Base-by-base conservation (phyloP, 2,797 vertebrate species). In the Florisuga fusca region DNA sequence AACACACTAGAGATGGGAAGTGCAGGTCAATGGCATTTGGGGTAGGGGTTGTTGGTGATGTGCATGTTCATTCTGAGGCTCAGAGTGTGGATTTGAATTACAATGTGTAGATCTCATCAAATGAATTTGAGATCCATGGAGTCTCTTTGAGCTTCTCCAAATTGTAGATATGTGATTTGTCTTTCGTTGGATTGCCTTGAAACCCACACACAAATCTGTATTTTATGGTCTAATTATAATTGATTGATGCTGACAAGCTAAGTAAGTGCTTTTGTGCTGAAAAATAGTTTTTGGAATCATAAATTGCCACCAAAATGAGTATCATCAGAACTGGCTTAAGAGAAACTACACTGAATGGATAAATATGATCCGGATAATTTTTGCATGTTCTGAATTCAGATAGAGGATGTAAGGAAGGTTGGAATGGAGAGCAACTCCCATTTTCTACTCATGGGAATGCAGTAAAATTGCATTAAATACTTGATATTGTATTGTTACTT, bases 11-110 rank as follows among this genome's bases (percentile, higher is more conserved):
- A 53, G 34, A 5, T 34, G 22, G 45, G 15, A 34, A 50, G 26
- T 12, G 4, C 8, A 68, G 10, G 7, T 58, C 33, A 3, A 3
- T 23, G 12, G 6, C 12, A 11, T 4, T 0, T 6, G 7, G 10
- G 26, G 1, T 4, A 1, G 3, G 1, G 2, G 7, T 31, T 53
- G 23, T 48, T 25, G 25, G 14, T 21, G n/a, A 6, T 53, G 21
- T n/a, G n/a, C n/a, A n/a, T n/a, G 84, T 48, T 63, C 76, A 15
- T 34, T 71, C 31, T 67, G 69, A 67, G 19, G 80, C 53, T 31
- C 38, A 62, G 31, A 61, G 3, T 0, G 0, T 90, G 3, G 21
- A 58, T 73, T 93, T 91, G 6, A 71, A 63, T 38, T 77, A 16
- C 12, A 54, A 15, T 43, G 11, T 46, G 23, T 14, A 64, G 14